Percentiles rank a stretch among this genome's conserved stretches.
Conservation (phyloP, 2,888 invertebrate species). For the Acanthoscelides obtectus region DNA sequence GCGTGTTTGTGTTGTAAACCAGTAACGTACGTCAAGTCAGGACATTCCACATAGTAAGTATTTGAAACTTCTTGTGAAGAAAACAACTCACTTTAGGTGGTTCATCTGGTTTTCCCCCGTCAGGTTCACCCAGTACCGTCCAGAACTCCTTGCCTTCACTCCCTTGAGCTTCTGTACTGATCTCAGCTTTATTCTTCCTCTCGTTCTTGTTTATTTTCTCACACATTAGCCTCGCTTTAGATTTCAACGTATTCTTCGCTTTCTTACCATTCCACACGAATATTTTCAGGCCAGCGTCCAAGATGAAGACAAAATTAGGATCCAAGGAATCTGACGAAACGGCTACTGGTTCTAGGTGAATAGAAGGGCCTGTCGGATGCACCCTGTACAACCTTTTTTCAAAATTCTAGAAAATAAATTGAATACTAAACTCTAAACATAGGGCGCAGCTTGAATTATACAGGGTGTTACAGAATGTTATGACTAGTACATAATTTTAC, state of each 20-base stretch:
- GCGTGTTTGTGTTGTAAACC: too few species aligned
- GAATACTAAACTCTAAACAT: too few species aligned
- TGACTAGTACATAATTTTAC: too few species aligned
- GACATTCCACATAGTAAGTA: too few species aligned
- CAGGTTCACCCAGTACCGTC: slow-evolving; percentile 60
- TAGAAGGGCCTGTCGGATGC: slow-evolving; percentile 79
- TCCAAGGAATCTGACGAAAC: slow-evolving; percentile 72
- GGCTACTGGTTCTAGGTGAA: slow-evolving; percentile 85
- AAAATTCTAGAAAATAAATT: slow-evolving; percentile 60
- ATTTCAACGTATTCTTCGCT: slow-evolving; percentile 83
- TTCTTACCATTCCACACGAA: slow-evolving; percentile 89
- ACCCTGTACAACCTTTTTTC: slow-evolving; percentile 82
- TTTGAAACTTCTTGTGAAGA: too few species aligned
- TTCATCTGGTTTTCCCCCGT: slow-evolving; percentile 50
- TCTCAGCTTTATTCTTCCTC: slow-evolving; percentile 89
- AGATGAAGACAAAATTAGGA: slow-evolving; percentile 84
- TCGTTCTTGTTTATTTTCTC: slow-evolving; percentile 99
- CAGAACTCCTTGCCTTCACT: slow-evolving; percentile 85
- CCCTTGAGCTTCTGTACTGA: slow-evolving; percentile 77
- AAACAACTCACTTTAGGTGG: slow-evolving; percentile 45
- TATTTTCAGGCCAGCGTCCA: slow-evolving; percentile 82
- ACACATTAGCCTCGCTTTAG: slow-evolving; percentile 84
- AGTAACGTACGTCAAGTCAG: too few species aligned
- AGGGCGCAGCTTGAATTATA: too few species aligned
- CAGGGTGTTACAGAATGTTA: too few species aligned